A percentile compares a stretch with the other conserved stretches of the same genome.
phyloP scores from a whole-genome alignment of 2,888 invertebrate species.

The Smittia aterrima region DNA sequence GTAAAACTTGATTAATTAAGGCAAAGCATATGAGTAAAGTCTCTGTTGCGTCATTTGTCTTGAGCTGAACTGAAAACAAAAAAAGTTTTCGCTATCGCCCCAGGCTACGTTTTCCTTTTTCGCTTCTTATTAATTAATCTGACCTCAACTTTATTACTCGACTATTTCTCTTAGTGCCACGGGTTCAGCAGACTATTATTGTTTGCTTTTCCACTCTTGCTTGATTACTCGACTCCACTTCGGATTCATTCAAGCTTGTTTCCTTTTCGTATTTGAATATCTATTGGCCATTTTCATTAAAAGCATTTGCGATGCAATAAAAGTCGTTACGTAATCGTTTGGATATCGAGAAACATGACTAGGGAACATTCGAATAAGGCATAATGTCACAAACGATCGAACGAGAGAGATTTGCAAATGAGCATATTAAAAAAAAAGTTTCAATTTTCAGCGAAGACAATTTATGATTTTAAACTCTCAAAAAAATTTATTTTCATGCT shows the following conservation, averaged over 20 bases:
- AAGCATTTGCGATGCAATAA: slow-evolving; percentile 8
- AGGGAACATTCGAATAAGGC: slow-evolving; percentile 26
- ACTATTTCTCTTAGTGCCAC: not conserved
- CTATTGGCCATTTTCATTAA: not conserved
- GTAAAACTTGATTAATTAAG: slow-evolving; percentile 35
- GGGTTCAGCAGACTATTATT: not conserved
- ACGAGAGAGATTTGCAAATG: slow-evolving; percentile 20
- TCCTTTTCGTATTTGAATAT: slow-evolving; percentile 33
- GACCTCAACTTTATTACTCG: slow-evolving; percentile 28
- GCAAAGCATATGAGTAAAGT: slow-evolving; percentile 1
- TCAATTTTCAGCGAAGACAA: not conserved
- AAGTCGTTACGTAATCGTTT: not conserved
- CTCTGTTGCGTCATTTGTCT: slow-evolving; percentile 4
- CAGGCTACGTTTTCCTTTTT: not conserved
- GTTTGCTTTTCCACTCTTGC: not conserved
- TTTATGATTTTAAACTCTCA: not conserved
- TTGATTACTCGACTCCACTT: not conserved
- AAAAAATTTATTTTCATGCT: not conserved
- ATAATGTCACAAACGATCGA: slow-evolving; percentile 5
- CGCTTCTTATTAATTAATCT: slow-evolving; percentile 30
- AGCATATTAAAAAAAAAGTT: not conserved
- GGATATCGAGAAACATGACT: slow-evolving; percentile 2
- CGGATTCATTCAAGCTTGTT: slow-evolving; percentile 39
- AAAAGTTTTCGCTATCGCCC: not conserved
- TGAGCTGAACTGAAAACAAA: not conserved